These are phyloP conservation scores for Gymnobelideus leadbeateri DNA, from an alignment of 2,113 vertebrate species.

Conservation along the genomic window DNA sequence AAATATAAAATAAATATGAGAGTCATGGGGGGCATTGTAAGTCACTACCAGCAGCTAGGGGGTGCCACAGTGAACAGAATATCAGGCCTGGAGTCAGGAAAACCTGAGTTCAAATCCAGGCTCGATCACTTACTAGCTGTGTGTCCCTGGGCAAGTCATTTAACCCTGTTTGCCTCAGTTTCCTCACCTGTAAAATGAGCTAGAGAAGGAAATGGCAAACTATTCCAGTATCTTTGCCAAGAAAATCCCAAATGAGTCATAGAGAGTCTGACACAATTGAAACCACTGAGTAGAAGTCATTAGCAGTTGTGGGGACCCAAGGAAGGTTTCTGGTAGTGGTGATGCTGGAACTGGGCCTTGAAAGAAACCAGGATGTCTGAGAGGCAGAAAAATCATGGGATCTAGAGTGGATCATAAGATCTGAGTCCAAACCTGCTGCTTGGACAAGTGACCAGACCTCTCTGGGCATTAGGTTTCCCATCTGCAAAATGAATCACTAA, in stretches of 20 bases:
- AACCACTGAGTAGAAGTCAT: too few species aligned
- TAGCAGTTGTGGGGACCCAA: background rate
- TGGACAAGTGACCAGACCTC: background rate
- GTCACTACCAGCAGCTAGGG: background rate
- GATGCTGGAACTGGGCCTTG: background rate
- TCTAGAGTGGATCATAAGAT: background rate
- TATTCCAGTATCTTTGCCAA: background rate
- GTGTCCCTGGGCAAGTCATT: background rate
- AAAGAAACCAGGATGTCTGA: background rate
- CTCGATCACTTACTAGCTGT: background rate
- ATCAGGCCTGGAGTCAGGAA: background rate
- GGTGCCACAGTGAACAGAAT: background rate
- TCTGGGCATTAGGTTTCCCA: background rate
- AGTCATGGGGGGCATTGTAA: background rate
- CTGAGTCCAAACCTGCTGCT: background rate
- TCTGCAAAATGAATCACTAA: background rate
- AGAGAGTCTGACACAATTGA: too few species aligned
- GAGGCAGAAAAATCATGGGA: background rate
- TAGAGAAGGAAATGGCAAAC: background rate
- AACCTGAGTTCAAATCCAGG: background rate
- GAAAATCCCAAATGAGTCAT: background rate
- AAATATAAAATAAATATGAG: background rate
- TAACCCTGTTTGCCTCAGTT: background rate
- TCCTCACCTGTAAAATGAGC: background rate
- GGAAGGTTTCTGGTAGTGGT: background rate